A percentile compares a stretch with the other conserved stretches of the same genome.
Evolutionary conservation across 2,113 vertebrate genomes (phyloP).

Genomic region (Centrocercus urophasianus): DNA sequence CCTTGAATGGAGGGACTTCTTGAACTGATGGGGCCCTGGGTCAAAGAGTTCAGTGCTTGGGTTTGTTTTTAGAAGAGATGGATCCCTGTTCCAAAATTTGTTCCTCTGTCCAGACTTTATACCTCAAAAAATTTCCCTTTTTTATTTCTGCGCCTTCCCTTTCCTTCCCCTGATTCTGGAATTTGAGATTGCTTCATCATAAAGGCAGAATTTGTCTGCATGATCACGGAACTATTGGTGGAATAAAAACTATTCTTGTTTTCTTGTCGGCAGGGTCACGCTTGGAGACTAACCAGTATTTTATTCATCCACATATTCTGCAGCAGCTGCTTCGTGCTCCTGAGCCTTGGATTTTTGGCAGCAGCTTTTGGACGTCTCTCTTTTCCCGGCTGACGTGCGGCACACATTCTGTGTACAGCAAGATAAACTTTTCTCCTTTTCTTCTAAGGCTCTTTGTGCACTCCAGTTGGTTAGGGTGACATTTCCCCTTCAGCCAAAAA

Average conservation of each 20-base stretch:
- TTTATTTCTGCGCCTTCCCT: not conserved
- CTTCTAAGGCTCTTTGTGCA: not conserved
- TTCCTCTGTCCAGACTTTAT: not conserved
- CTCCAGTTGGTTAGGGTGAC: not conserved
- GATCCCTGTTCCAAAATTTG: not conserved
- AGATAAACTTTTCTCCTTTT: not conserved
- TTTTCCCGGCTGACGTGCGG: not conserved
- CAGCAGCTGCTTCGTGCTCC: not conserved
- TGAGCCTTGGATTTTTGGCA: not conserved
- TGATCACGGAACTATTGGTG: not conserved
- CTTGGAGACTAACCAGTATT: not conserved
- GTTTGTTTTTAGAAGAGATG: not conserved
- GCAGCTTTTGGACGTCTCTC: not conserved
- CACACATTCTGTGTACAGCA: accelerated
- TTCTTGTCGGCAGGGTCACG: not conserved
- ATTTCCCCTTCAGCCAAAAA: not conserved
- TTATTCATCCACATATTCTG: not conserved
- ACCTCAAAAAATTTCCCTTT: not conserved
- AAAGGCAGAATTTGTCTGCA: not conserved
- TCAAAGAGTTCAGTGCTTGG: slow-evolving; percentile 51
- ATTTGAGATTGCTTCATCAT: not conserved
- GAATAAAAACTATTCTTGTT: not conserved
- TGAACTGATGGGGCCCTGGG: not conserved
- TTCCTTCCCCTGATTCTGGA: not conserved
- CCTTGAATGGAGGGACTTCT: slow-evolving; percentile 26